Evolutionary conservation across 2,113 vertebrate genomes (phyloP), one percentile per base, ranked within the genome.

Genomic region (Paralichthys olivaceus): DNA sequence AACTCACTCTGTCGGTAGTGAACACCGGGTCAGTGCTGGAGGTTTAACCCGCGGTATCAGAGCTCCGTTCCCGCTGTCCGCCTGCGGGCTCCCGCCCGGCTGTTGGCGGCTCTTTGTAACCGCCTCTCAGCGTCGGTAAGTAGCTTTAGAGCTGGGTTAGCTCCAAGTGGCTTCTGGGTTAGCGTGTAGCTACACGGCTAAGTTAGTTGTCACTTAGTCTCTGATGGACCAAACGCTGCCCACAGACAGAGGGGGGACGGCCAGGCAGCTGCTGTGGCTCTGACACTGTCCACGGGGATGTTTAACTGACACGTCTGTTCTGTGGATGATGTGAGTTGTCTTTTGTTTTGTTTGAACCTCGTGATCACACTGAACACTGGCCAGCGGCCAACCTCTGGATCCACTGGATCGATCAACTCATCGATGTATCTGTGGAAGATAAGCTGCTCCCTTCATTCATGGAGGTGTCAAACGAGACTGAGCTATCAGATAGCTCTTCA

Each of bases 131-230:
- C 83, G 80, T 68, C 71, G 88, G 90, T 92, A 58, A 91, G 89
- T 86, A 72, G 80, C 80, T 47, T 28, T 53, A 19, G 12, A 55
- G 59, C 0, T 62, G 29, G 67, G 65, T 73, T 90, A 90, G 34
- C 34, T n/a, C n/a, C 13, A 1, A n/a, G 60, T 40, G 2, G 60
- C 22, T 2, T 25, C 60, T 17, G 34, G 61, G 68, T 75, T 90
- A 91, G 87, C 89, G 75, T 63, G 62, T 91, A 91, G 91, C 90
- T 75, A 75, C 72, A 28, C 0, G 47, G 84, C 80, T 79, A 78
- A 17, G 57, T 54, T 77, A 55, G n/a, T 55, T 25, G 40, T 49
- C 45, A 49, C 5, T 19, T 19, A 1, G 45, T 49, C 2, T 43
- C 2, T 4, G 20, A 29, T 75, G 66, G 15, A 29, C 9, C 32